These are phyloP conservation scores for Leptinotarsa rubiginosa DNA, from an alignment of 2,888 invertebrate genomes.

Conservation along the genomic window DNA sequence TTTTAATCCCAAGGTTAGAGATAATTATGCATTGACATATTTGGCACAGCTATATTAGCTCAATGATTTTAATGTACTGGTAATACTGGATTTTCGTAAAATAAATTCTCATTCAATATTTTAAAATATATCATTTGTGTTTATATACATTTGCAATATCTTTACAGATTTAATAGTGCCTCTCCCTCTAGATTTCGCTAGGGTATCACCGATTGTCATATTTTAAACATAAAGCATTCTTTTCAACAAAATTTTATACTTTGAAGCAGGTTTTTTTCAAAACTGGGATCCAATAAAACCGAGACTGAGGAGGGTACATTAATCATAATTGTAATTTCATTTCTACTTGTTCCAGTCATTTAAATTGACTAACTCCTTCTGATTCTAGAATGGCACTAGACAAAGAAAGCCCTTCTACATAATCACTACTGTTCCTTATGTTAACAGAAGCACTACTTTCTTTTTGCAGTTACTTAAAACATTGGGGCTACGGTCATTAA, in stretches of 20 bases:
- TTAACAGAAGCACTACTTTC: slow-evolving; percentile 5
- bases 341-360: neutral
- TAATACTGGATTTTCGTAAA: slow-evolving; percentile 61
- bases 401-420: slow-evolving; percentile 10
- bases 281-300: neutral
- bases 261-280: slow-evolving; percentile 11
- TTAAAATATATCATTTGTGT: slow-evolving; percentile 51
- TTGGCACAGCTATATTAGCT: slow-evolving; percentile 55
- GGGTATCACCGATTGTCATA: slow-evolving; percentile 63
- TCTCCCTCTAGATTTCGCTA: slow-evolving; percentile 64
- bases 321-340: neutral
- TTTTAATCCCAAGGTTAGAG: slow-evolving; percentile 5
- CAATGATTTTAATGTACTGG: slow-evolving; percentile 34
- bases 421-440: neutral
- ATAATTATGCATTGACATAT: slow-evolving; percentile 39
- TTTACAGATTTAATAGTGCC: slow-evolving; percentile 55
- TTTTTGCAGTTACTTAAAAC: neutral
- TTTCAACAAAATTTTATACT: slow-evolving; percentile 33
- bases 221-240: slow-evolving; percentile 51
- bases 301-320: neutral
- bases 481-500: neutral
- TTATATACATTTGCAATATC: slow-evolving; percentile 50
- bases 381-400: neutral
- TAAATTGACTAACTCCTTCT: neutral
- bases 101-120: slow-evolving; percentile 54